Evolutionary conservation across 2,113 vertebrate genomes (phyloP), one percentile per base, ranked within the genome.

Genomic region (Motacilla alba): DNA sequence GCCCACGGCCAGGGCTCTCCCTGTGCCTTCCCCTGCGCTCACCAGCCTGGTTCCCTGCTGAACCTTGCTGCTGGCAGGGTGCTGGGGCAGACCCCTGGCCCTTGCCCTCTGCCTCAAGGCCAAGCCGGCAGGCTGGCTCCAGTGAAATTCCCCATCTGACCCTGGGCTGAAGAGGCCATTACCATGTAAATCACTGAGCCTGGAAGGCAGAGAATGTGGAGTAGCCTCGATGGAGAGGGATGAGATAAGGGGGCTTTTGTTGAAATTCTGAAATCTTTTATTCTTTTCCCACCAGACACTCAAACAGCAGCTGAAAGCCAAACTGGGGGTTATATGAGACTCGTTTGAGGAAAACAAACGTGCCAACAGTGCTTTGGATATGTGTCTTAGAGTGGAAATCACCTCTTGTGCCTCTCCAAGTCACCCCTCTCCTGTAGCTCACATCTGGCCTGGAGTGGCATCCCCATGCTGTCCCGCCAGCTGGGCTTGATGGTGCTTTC

Each of bases 131-230:
- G 68, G 31, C 17, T 6, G 92, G 76, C 73, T 63, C 74, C 66
- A 12, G 37, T 21, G 58, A 72, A 60, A 94, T 84, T 82, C 80
- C 53, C 11, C 30, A 31, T 55, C 87, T 84, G 67, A 89, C 49
- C 60, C 47, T 20, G 46, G 55, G 46, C 63, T 58, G 37, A 74
- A 94, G 56, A 50, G 20, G 46, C 73, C 64, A 91, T 94, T 92
- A 15, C 91, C 62, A 89, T 93, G 66, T 76, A 89, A 95, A 95
- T 95, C 43, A 18, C 49, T 21, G 62, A 47, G 67, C n/a, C 79
- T 33, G 72, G 72, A 88, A 75, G 79, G 76, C 55, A 92, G 79
- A 30, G 55, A 60, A n/a, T 31, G 67, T 33, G 62, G 26, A 93
- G 56, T 27, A 64, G 58, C 31, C 56, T 68, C 69, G 46, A 53